phyloP scores from a whole-genome alignment of 2,797 vertebrate genomes.

The Eupleurogrammus muticus region DNA sequence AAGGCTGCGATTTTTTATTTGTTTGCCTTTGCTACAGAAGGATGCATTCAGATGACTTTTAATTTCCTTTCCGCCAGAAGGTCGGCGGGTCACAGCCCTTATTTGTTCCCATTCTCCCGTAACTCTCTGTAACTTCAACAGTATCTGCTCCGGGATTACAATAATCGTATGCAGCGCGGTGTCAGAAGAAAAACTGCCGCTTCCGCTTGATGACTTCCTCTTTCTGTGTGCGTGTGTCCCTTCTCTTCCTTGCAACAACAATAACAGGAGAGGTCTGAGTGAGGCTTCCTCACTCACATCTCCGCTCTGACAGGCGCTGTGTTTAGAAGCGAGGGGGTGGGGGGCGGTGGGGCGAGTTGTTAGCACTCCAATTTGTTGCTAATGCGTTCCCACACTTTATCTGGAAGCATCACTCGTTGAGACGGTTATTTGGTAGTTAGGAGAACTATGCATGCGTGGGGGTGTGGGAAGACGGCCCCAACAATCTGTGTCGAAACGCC shows the following conservation, averaged over 20 bases:
- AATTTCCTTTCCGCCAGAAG: slow-evolving; percentile 52
- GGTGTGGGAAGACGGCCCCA: slow-evolving; percentile 68
- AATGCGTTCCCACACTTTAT: slow-evolving; percentile 26
- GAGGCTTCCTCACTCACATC: slow-evolving; percentile 14
- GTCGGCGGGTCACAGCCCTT: slow-evolving; percentile 27
- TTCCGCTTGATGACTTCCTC: slow-evolving; percentile 60
- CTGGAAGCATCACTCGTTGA: slow-evolving; percentile 31
- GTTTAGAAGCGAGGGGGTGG: background rate
- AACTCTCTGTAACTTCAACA: slow-evolving; percentile 54
- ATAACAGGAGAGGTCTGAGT: slow-evolving; percentile 54
- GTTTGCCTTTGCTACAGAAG: slow-evolving; percentile 40
- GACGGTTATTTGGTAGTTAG: slow-evolving; percentile 48
- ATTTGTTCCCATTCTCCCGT: slow-evolving; percentile 58
- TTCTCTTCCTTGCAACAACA: slow-evolving; percentile 65
- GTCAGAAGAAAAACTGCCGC: slow-evolving; percentile 48
- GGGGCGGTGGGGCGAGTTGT: too few species aligned
- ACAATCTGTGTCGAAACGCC: slow-evolving; percentile 42
- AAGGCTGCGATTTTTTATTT: slow-evolving; percentile 29
- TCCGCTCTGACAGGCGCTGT: background rate
- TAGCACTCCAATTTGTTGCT: too few species aligned
- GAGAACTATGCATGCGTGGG: slow-evolving; percentile 55
- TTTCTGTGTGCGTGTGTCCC: slow-evolving; percentile 24
- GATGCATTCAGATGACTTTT: slow-evolving; percentile 41
- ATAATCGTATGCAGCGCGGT: slow-evolving; percentile 37
- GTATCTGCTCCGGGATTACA: slow-evolving; percentile 21